Evolutionary conservation across 2,113 vertebrate species (phyloP), one percentile per base, ranked within the genome.

Genomic region (Piliocolobus tephrosceles): DNA sequence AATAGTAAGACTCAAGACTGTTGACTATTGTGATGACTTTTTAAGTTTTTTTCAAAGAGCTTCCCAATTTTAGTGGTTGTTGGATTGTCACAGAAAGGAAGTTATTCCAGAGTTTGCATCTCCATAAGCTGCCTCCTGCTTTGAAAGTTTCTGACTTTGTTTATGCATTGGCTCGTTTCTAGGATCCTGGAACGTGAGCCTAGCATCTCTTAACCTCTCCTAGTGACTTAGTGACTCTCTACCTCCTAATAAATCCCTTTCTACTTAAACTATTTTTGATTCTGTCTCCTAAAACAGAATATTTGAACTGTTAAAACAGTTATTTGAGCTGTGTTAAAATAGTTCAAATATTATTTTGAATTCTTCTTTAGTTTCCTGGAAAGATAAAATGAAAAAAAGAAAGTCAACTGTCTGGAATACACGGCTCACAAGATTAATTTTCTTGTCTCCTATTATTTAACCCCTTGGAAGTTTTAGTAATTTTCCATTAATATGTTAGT

Each of bases 401-500:
- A 32, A 13, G 5, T 66, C 64, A 81, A 80, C 23, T 92, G 2
- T 80, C 40, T 64, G 7, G 18, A 72, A 81, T 45, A 43, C 1
- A 85, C 5, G 76, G 2, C 1, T 61, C 9, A 88, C 80, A 35
- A 58, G 45, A 58, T 27, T 76, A 14, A 73, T 92, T 76, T 79
- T 47, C 8, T 88, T 58, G 23, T 72, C 35, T 50, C 3, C 18
- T 10, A 78, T 40, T 88, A 32, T 90, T 50, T 70, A 58, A 1
- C 4, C 0, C 64, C 47, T 90, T 47, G 22, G 73, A 91, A 57
- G 8, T 57, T 82, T n/a, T 70, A 40, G 18, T 47, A 20, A 40
- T 18, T 91, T 95, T 91, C 27, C 43, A 68, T 45, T 57, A 84
- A 80, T 30, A 58, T 91, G 38, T 91, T 96, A 61, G 25, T 25